Evolutionary conservation across 1,140 invertebrate species (phyloP), one percentile per base, ranked within the genome.

Genomic region (Acyrthosiphon pisum): DNA sequence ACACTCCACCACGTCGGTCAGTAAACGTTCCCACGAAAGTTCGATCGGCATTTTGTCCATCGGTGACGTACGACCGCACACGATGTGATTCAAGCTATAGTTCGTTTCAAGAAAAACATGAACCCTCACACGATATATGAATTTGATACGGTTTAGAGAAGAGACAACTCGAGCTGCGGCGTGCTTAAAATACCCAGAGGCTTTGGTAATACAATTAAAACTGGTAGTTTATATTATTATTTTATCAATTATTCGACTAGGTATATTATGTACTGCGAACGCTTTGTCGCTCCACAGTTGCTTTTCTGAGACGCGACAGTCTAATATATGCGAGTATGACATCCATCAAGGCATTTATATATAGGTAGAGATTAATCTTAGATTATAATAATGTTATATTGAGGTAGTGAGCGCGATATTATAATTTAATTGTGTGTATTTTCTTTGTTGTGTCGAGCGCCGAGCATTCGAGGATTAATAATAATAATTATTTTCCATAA

Each of bases 401-500:
- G 30, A 76, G 60, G 60, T 76, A n/a, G 60, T 76, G 60, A 76
- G 30, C n/a, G 60, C 60, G 14, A 76, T 76, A 76, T 76, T 76
- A 76, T 76, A n/a, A 76, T 76, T 76, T 76, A 76, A 76, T 76
- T 76, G 18, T n/a, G 30, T n/a, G 30, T 76, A 76, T 76, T n/a
- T 76, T 76, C 60, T n/a, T 76, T 76, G 60, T 76, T n/a, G 60
- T 76, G 14, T 76, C 60, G n/a, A 35, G n/a, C 60, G n/a, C 18
- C 30, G 14, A 76, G n/a, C 30, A 76, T 76, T 76, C n/a, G 14
- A 76, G 60, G n/a, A 30, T 76, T 76, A 76, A 76, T 76, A 35
- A 76, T 76, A n/a, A 76, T 76, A 18, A 76, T 76, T 76, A 76
- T 76, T 76, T 76, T 76, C 60, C 14, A 76, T 76, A 76, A 76